Percentiles rank a stretch among this genome's conserved stretches.
These are phyloP conservation scores for Blastomussa wellsi DNA, from an alignment of 92 coral and sea anemone species.

Conservation along the genomic window DNA sequence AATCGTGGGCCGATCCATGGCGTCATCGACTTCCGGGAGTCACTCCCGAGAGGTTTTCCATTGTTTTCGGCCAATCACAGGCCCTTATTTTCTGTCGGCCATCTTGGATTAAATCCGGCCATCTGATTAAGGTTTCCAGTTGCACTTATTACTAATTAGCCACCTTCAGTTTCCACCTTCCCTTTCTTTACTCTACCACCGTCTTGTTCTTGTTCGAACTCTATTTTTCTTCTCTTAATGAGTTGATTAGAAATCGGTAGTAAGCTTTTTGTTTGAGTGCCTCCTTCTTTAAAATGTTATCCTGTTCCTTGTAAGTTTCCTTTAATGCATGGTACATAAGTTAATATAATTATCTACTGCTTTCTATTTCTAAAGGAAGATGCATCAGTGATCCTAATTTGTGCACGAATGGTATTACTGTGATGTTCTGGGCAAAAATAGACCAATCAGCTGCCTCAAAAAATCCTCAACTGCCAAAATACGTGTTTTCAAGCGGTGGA, in stretches of 20 bases:
- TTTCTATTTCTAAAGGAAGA: conserved; percentile 8
- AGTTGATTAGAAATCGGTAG: not conserved
- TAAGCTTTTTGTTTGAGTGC: not conserved
- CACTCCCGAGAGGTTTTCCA: too few species aligned
- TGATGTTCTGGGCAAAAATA: conserved; percentile 45
- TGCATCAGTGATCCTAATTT: conserved; percentile 28
- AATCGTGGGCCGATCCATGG: too few species aligned
- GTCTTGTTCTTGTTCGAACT: too few species aligned
- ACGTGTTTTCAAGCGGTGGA: conserved; percentile 37
- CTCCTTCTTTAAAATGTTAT: not conserved
- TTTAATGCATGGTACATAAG: not conserved
- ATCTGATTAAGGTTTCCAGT: too few species aligned
- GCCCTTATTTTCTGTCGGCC: too few species aligned
- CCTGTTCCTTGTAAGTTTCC: not conserved
- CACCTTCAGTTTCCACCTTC: not conserved
- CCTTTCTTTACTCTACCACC: too few species aligned
- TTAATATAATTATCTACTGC: not conserved
- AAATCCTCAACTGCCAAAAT: conserved; percentile 18
- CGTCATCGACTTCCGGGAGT: too few species aligned
- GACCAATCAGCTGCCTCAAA: not conserved
- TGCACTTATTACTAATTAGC: not conserved
- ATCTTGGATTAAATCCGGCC: too few species aligned
- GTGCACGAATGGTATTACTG: conserved; percentile 19
- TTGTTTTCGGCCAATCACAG: too few species aligned
- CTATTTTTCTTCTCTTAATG: not conserved